A percentile compares a stretch with the other conserved stretches of the same genome.
Evolutionary conservation across 2,113 vertebrate species (phyloP).

Genomic region (Pavo muticus): DNA sequence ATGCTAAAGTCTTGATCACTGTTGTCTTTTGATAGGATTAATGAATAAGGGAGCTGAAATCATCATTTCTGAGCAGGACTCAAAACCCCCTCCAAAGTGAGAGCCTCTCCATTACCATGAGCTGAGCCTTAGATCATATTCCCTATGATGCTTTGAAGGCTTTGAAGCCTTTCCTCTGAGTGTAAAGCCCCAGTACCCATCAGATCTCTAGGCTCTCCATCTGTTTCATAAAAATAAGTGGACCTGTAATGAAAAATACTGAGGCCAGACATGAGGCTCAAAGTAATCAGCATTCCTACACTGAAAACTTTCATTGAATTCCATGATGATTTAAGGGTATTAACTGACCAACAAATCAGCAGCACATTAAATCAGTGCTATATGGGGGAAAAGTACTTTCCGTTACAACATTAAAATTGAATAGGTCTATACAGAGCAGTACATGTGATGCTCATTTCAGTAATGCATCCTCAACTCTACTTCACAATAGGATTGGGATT

Average conservation of each 20-base stretch:
- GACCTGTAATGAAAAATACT: not conserved
- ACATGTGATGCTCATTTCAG: not conserved
- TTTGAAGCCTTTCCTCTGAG: not conserved
- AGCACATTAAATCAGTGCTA: not conserved
- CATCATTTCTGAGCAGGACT: not conserved
- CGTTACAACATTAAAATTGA: not conserved
- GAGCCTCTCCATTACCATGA: not conserved
- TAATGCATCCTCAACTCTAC: not conserved
- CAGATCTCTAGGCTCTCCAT: not conserved
- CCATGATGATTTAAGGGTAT: not conserved
- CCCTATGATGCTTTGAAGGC: not conserved
- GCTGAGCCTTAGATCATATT: not conserved
- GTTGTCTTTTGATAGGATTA: not conserved
- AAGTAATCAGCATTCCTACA: not conserved
- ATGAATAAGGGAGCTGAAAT: not conserved
- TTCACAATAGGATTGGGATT: not conserved
- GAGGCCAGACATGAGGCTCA: not conserved
- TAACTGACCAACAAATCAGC: not conserved
- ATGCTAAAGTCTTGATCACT: not conserved
- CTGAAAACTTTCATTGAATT: not conserved
- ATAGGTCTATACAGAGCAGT: accelerated
- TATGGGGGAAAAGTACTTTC: not conserved
- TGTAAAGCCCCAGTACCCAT: not conserved
- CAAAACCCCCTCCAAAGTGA: not conserved
- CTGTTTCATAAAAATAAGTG: not conserved